Evolutionary conservation across 2,888 invertebrate species (phyloP).

Genomic region (Dichetophora obliterata): DNA sequence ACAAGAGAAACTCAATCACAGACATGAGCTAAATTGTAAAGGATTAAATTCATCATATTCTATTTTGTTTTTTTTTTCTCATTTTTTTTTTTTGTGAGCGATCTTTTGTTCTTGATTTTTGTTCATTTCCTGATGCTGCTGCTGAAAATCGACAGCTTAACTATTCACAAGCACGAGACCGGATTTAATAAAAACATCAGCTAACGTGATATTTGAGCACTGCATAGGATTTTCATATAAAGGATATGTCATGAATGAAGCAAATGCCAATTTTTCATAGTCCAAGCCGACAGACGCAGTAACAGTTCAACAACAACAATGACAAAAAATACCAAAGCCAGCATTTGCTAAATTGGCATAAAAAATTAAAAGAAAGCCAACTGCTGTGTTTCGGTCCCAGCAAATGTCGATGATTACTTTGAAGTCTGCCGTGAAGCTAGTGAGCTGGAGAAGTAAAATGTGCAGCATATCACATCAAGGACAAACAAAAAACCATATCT

Average conservation of each 20-base stretch:
- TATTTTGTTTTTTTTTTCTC: too few relatives aligned
- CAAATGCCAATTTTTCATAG: slow-evolving; percentile 8
- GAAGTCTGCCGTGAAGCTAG: too few relatives aligned
- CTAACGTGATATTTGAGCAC: neutral
- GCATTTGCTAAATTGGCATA: neutral
- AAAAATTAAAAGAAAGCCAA: neutral
- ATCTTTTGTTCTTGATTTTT: neutral
- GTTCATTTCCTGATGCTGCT: too few relatives aligned
- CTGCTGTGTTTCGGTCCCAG: too few relatives aligned
- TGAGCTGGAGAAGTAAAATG: too few relatives aligned
- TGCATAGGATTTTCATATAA: neutral
- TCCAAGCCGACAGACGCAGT: neutral
- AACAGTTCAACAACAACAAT: slow-evolving; percentile 6
- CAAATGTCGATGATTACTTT: too few relatives aligned
- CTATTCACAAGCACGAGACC: neutral
- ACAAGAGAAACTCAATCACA: too few relatives aligned
- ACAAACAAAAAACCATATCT: too few relatives aligned
- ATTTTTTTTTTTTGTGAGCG: too few relatives aligned
- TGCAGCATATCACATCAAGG: too few relatives aligned
- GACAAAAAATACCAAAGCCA: neutral
- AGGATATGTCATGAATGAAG: neutral
- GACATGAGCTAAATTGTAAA: too few relatives aligned
- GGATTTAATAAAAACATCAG: neutral
- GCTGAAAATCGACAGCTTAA: neutral
- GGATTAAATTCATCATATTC: too few relatives aligned